Conservation (phyloP, 2,797 vertebrate genomes). For the Epinephelus coioides region DNA sequence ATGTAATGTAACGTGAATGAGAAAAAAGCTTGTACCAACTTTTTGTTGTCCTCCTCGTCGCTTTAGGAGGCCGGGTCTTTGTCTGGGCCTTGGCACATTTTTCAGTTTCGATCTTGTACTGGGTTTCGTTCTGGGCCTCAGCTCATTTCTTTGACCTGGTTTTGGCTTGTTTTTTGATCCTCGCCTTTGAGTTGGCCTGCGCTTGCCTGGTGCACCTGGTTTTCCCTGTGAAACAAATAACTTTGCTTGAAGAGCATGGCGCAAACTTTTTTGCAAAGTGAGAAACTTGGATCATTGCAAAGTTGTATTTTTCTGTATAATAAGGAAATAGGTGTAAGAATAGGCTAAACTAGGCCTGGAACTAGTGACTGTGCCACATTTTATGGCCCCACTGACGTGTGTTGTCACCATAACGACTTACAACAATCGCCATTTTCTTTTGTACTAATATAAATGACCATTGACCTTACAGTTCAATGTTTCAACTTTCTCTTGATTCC, state of each 20-base stretch:
- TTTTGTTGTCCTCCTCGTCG: slow-evolving; percentile 62
- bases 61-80: not conserved
- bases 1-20: not conserved
- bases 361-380: too few species aligned
- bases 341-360: too few species aligned
- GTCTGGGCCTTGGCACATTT: not conserved
- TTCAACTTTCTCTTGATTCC: too few species aligned
- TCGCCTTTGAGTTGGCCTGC: slow-evolving; percentile 14
- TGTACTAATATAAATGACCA: too few species aligned
- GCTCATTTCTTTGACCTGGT: slow-evolving; percentile 5
- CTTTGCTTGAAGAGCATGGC: not conserved
- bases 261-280: not conserved
- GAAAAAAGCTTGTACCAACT: slow-evolving; percentile 72
- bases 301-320: too few species aligned
- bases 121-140: slow-evolving; percentile 17
- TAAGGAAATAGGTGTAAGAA: too few species aligned
- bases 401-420: too few species aligned
- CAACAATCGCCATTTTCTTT: too few species aligned
- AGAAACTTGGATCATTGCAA: too few species aligned
- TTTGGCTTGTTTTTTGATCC: slow-evolving; percentile 22
- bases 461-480: too few species aligned
- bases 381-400: too few species aligned
- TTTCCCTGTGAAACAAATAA: slow-evolving; percentile 75
- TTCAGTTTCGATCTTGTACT: not conserved
- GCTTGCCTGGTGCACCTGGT: slow-evolving; percentile 73